Base-by-base conservation (phyloP, 2,888 invertebrate species). In the Sisyra terminalis region DNA sequence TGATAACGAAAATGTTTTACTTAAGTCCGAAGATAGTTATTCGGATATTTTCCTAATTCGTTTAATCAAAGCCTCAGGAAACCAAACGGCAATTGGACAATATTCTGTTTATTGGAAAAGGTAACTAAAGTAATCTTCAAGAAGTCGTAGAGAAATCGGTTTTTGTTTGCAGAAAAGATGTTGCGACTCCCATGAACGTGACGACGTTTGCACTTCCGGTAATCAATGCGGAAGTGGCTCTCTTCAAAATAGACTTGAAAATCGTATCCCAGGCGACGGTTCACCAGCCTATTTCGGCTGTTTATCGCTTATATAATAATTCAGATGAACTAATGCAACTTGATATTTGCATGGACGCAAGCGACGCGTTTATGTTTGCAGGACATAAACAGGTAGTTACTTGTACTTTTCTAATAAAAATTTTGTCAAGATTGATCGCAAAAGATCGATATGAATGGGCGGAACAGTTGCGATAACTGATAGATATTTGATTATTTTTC, bases 311-410 rank as follows among this genome's bases (percentile, higher is more conserved):
- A 43, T 69, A 70, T 54, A 89, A 89, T 55, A 73, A 78, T 50
- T 79, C 82, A 0, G 67, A 69, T 38, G 72, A 69, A 45, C 72
- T 87, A 31, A 71, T 85, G 45, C 77, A 84, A 46, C 64, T 89
- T 29, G 76, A 73, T 51, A 63, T 87, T 31, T 72, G 70, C 42
- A 79, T 89, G 64, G 87, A 88, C 51, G 77, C 81, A 6, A 83
- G 78, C 45, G 92, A 94, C 59, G 84, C 83, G 32, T 94, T 94
- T 59, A 92, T 94, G 83, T 93, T 89, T 64, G 80, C 93, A 46
- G 94, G 94, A 2, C 88, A 90, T 55, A 92, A 88, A 64, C 87
- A 90, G 70, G 81, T 83, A 55, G 45, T n/a, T n/a, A n/a, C n/a
- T n/a, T n/a, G n/a, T n/a, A 46, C 39, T 16, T 17, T 7, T 29